A percentile compares a stretch with the other conserved stretches of the same genome.
Evolutionary conservation across 2,113 vertebrate genomes (phyloP).

Genomic region (Rhodinocichla rosea): DNA sequence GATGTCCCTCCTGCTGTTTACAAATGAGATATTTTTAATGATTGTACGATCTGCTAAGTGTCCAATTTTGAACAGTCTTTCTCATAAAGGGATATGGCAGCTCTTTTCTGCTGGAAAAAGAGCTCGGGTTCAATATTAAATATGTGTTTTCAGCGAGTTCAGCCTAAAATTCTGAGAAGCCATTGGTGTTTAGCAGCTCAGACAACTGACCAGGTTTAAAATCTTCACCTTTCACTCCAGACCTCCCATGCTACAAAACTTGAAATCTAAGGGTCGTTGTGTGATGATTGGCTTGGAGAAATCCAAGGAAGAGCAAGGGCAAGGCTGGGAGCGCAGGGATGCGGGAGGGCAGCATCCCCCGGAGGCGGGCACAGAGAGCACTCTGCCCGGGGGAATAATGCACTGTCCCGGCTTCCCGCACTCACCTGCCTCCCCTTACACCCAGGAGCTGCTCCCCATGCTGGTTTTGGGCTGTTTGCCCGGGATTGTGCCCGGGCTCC

Average conservation of each 20-base stretch:
- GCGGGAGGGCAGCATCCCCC: not conserved
- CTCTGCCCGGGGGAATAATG: not conserved
- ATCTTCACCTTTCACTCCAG: not conserved
- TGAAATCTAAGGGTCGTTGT: not conserved
- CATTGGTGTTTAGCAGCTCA: not conserved
- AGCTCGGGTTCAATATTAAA: not conserved
- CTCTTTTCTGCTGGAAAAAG: not conserved
- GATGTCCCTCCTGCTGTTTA: not conserved
- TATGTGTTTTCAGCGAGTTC: not conserved
- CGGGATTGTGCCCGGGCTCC: not conserved
- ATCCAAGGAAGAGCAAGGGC: not conserved
- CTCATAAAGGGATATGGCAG: not conserved
- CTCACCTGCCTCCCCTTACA: not conserved
- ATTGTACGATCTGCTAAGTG: not conserved
- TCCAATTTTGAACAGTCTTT: not conserved
- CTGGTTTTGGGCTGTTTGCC: accelerated
- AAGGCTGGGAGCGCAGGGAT: not conserved
- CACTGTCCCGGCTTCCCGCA: accelerated
- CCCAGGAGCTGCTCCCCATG: accelerated
- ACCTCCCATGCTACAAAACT: not conserved
- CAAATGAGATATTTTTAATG: not conserved
- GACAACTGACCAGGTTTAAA: not conserved
- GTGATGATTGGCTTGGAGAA: not conserved
- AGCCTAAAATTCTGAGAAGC: not conserved
- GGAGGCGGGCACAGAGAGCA: accelerated